Conservation (phyloP, 2,888 invertebrate genomes). For the Dynastes tityus region DNA sequence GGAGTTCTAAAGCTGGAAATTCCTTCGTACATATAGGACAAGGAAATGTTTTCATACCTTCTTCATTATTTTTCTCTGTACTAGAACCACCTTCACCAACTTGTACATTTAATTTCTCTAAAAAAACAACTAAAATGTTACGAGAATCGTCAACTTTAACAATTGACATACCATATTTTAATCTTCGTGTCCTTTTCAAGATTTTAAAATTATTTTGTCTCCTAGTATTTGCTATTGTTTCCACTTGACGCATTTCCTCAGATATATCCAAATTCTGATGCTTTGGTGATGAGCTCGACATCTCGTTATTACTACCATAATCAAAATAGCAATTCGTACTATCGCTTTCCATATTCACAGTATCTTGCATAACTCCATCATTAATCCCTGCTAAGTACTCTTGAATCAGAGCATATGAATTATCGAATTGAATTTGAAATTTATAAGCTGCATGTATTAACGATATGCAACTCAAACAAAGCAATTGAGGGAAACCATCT, state of each 20-base stretch:
- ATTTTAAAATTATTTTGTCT: slow-evolving; percentile 21
- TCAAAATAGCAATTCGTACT: slow-evolving; percentile 19
- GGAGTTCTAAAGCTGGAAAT: slow-evolving; percentile 59
- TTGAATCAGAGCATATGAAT: slow-evolving; percentile 56
- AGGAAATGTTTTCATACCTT: slow-evolving; percentile 54
- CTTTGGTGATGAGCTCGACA: neutral
- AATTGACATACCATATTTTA: slow-evolving; percentile 17
- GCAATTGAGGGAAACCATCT: slow-evolving; percentile 56
- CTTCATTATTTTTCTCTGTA: slow-evolving; percentile 29
- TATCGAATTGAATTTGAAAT: slow-evolving; percentile 59
- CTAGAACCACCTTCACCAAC: neutral
- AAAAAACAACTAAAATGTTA: neutral
- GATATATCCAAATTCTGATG: neutral
- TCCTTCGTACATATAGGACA: slow-evolving; percentile 63
- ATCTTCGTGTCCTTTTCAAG: slow-evolving; percentile 49
- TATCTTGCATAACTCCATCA: slow-evolving; percentile 41
- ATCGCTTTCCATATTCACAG: slow-evolving; percentile 46
- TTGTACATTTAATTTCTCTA: slow-evolving; percentile 12
- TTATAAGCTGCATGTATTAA: slow-evolving; percentile 59
- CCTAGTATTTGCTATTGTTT: neutral
- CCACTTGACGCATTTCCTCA: neutral
- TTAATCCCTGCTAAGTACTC: slow-evolving; percentile 56
- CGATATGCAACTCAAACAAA: slow-evolving; percentile 58
- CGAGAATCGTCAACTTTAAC: neutral
- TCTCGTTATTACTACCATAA: slow-evolving; percentile 31